Evolutionary conservation across 2,797 vertebrate species (phyloP).

Genomic region (Cyclopterus lumpus): DNA sequence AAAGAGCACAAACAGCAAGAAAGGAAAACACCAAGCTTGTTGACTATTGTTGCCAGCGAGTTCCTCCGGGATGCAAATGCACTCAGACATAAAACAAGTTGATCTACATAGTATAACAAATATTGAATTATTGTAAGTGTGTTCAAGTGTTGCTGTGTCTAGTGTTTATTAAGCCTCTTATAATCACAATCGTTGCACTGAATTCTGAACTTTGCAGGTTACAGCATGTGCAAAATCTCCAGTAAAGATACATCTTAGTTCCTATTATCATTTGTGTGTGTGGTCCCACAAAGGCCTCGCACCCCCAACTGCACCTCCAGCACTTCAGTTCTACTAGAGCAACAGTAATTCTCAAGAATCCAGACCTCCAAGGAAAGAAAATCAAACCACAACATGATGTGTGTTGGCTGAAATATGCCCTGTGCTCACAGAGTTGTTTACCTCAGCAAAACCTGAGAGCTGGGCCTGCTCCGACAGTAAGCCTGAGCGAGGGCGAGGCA

Average conservation of each 20-base stretch:
- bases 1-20: slow-evolving; percentile 46
- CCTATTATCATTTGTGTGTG: background rate
- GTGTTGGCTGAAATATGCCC: slow-evolving; percentile 25
- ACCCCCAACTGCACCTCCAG: slow-evolving; percentile 12
- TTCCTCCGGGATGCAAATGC: background rate
- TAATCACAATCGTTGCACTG: slow-evolving; percentile 4
- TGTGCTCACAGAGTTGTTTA: slow-evolving; percentile 28
- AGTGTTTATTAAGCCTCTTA: background rate
- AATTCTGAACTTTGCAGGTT: slow-evolving; percentile 4
- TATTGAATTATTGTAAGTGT: background rate
- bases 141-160: background rate
- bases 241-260: background rate
- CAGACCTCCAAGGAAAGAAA: slow-evolving; percentile 27
- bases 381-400: slow-evolving; percentile 18
- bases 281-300: slow-evolving; percentile 1
- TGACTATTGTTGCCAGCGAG: background rate
- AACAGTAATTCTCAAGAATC: slow-evolving; percentile 31
- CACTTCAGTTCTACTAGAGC: background rate
- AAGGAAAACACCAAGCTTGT: background rate
- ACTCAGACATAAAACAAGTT: background rate
- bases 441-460: slow-evolving; percentile 57
- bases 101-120: background rate
- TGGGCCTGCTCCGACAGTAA: slow-evolving; percentile 10
- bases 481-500: slow-evolving; percentile 46
- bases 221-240: background rate